Base-by-base conservation (phyloP, 2,888 invertebrate genomes). In the Acrocyrtus sp. region DNA sequence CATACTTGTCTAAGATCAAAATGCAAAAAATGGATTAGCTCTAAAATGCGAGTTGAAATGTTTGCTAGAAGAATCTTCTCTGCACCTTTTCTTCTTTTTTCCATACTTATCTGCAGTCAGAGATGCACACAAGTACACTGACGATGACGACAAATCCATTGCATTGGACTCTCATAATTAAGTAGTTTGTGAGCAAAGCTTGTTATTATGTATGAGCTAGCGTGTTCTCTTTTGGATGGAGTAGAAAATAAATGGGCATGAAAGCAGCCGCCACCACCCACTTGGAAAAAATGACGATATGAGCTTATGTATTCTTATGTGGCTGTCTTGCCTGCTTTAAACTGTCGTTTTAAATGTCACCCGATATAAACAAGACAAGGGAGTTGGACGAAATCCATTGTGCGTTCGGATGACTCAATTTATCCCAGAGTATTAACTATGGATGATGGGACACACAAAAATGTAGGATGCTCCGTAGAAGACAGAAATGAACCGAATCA, bases 311-410 rank as follows among this genome's bases (percentile, higher is more conserved):
- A n/a, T n/a, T n/a, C n/a, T n/a, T n/a, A n/a, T 34, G 34, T 34
- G 34, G n/a, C 34, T 12, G 34, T 34, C 34, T 12, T 34, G 34
- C 6, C 34, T 34, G 34, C 34, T 34, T 34, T 34, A 34, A 34
- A 34, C 34, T 65, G 47, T 54, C 47, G 41, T 24, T 65, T 51
- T 5, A 54, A 6, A 17, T 65, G 65, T 56, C 65, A 65, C 54
- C 43, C 65, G 54, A 47, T 43, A 54, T 65, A 65, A 65, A 54
- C 65, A 65, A 63, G 63, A 34, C 43, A n/a, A 17, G 34, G 12
- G 6, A 8, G 5, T 34, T 34, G 34, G 34, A 34, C 12, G 34
- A 34, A 34, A 34, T 34, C 34, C 34, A 34, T 34, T 34, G 34
- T 34, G 34, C 34, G 6, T 34, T 34, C 12, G 34, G 34, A 34